These are phyloP conservation scores for Pelodiscus sinensis DNA, from an alignment of 2,113 vertebrate genomes.

Conservation along the genomic window DNA sequence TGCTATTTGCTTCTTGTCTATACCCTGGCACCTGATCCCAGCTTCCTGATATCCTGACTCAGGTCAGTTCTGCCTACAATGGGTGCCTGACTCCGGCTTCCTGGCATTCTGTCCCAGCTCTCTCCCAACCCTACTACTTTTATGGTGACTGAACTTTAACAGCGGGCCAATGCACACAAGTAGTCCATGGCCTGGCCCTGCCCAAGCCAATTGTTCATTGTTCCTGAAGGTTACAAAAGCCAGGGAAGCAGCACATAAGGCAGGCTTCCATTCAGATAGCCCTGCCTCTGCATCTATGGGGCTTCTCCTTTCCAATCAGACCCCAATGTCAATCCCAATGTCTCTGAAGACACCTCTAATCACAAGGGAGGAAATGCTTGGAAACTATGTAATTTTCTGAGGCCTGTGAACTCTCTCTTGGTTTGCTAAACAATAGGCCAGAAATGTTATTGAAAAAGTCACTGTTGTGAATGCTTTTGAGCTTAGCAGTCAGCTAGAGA, in stretches of 20 bases:
- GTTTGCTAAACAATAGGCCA: not conserved
- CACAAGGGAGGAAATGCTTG: not conserved
- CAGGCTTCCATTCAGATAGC: too few species aligned
- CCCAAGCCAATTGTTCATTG: not conserved
- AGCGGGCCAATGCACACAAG: not conserved
- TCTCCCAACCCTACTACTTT: not conserved
- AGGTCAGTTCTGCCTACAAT: not conserved
- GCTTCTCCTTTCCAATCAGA: not conserved
- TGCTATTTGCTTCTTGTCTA: not conserved
- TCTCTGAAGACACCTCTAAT: not conserved
- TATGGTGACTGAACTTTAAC: not conserved
- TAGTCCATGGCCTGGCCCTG: not conserved
- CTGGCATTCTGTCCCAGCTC: not conserved
- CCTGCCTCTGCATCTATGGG: too few species aligned
- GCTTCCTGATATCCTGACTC: not conserved
- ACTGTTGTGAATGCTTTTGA: not conserved
- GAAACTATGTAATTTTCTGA: not conserved
- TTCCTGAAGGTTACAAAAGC: not conserved
- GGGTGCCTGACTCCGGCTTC: not conserved
- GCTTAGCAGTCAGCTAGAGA: not conserved
- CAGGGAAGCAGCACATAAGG: not conserved
- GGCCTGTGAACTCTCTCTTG: not conserved
- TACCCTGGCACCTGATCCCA: not conserved
- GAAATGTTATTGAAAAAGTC: not conserved
- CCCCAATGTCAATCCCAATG: not conserved